These are phyloP conservation scores for Nemotelus nigrinus DNA, from an alignment of 2,888 invertebrate genomes.

Conservation along the genomic window DNA sequence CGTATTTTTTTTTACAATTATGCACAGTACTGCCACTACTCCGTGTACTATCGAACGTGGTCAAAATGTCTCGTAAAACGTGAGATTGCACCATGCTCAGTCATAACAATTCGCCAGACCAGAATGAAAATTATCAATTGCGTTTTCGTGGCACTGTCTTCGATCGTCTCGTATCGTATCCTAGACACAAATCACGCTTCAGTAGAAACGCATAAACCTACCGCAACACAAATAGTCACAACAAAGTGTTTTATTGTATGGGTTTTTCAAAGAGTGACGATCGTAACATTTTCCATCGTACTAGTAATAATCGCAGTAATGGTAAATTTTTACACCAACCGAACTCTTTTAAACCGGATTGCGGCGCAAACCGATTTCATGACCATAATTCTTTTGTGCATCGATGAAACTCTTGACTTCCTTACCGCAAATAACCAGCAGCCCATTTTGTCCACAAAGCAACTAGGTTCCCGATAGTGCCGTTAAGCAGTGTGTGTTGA, in stretches of 20 bases:
- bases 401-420: no score
- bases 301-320: neutral
- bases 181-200: constrained; percentile 12
- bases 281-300: neutral
- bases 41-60: no score
- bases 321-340: neutral
- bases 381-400: no score
- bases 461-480: no score
- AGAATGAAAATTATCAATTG: constrained; percentile 2
- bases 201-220: neutral
- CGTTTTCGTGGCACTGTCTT: neutral
- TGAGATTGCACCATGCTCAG: neutral
- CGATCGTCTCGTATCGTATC: neutral
- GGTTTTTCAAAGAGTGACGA: constrained; percentile 13
- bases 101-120: neutral
- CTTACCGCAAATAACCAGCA: no score
- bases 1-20: no score
- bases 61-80: neutral
- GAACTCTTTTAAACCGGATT: no score
- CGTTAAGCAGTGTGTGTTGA: neutral
- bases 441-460: no score
- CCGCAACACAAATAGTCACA: neutral
- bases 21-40: no score
- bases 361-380: no score
- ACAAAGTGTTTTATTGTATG: neutral